Conservation (phyloP, 2,888 invertebrate species). For the Metopia argyrocephala region DNA sequence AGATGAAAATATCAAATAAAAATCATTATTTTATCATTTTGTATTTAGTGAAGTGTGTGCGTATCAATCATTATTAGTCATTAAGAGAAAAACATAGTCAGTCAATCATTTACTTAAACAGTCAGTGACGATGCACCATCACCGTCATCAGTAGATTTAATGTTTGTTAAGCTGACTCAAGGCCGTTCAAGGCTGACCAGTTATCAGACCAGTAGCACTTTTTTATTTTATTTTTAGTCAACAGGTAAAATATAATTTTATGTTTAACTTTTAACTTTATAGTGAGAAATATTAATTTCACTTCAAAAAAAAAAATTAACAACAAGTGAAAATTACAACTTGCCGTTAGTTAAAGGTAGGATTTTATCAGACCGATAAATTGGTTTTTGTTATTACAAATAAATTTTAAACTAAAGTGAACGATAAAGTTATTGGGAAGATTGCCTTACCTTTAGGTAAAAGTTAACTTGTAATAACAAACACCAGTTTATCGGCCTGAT, state of each 20-base stretch:
- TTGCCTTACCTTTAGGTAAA: no score
- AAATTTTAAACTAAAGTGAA: no score
- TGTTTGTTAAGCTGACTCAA: slow-evolving; percentile 41
- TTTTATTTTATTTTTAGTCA: background rate
- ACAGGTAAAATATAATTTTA: background rate
- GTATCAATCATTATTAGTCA: slow-evolving; percentile 57
- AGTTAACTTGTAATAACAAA: no score
- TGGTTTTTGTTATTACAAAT: no score
- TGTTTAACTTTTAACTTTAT: background rate
- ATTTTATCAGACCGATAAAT: no score
- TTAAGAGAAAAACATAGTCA: background rate
- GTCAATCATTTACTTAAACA: background rate
- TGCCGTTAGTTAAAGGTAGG: no score
- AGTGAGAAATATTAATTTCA: no score
- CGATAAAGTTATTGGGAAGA: no score
- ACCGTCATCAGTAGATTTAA: slow-evolving; percentile 10
- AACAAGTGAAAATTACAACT: no score
- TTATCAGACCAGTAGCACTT: slow-evolving; percentile 41
- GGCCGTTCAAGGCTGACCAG: slow-evolving; percentile 64
- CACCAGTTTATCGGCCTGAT: no score
- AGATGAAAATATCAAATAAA: slow-evolving; percentile 9
- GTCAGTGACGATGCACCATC: background rate
- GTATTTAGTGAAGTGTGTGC: slow-evolving; percentile 33
- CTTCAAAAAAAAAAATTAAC: background rate
- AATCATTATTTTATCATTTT: slow-evolving; percentile 10